Base-by-base conservation (phyloP, 35 echinoderm and acorn worm genomes). In the Apostichopus parvimensis region DNA sequence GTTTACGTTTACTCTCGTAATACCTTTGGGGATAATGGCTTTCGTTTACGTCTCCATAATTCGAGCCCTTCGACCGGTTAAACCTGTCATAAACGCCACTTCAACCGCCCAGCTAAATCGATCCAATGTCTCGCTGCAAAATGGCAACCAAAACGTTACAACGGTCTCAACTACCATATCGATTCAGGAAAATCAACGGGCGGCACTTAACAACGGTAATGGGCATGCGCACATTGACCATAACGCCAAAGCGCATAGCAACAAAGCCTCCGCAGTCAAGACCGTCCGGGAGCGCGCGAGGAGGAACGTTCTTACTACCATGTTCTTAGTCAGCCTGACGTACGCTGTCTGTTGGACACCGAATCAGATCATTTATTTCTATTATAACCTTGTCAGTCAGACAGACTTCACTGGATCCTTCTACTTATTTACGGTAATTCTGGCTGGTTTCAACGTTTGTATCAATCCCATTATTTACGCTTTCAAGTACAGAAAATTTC, bases 401-500 rank as follows among this genome's bases (percentile, higher is more conserved):
- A 90, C 71, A 17, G 64, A 90, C 34, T 73, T 77, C 14, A 90
- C 62, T 54, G 87, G 87, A 72, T 90, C 45, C 4, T 77, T 90
- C 8, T 90, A 90, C 71, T 55, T 73, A 52, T 71, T 90, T 25
- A 90, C 87, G 24, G 87, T 90, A 5, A 73, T 90, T 54, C 45
- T 90, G 18, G 87, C 87, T 34, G 87, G 64, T 9, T 20, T 71
- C 13, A 90, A 90, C 28, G 87, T 90, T 25, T 90, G 87, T 53
- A 65, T 90, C 4, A 90, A 90, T 77, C 87, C 87, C 18, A 73
- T 90, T 12, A 90, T 90, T 4, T 90, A 90, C 25, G 88, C 88
- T 17, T 90, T 90, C 53, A 90, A 90, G 53, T 90, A 90, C 88
- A 90, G 88, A 57, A 90, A 90, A 55, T 90, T 90, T 18, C 88